Base-by-base conservation (phyloP, 2,888 invertebrate species). In the Stenolophus ochropezus region DNA sequence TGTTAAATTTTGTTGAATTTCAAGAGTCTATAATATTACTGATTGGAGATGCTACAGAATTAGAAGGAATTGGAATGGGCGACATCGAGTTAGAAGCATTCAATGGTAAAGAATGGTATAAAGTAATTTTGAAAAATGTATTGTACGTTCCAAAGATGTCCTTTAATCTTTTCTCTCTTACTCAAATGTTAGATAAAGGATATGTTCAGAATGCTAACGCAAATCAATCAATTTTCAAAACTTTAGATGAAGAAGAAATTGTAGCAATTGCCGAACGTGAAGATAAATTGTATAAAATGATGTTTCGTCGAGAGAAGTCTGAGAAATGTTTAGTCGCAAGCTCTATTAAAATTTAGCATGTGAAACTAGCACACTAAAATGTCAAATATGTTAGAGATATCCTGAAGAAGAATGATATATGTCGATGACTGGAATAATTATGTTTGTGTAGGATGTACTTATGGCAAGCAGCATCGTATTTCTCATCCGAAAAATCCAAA, bases 161-260 rank as follows among this genome's bases (percentile, higher is more conserved):
- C 4, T 83, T 83, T 61, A 86, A 86, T 73, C 58, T 86, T 49
- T 86, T 86, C 23, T 86, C 85, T 58, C 85, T 85, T 2, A 81
- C 83, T 5, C 79, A 83, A 82, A 83, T 84, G 16, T 42, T 86
- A 1, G 86, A 86, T 73, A 85, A 85, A 83, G 84, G 85, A 11
- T 86, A 84, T 77, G 75, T 73, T 1, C 84, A 85, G 25, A 83
- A 61, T 23, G 84, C 84, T 2, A 74, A 83, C 77, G 81, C 84
- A 27, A 18, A 49, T 4, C 6, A 5, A 16, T 49, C 49, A n/a
- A 4, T 16, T 49, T 85, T 0, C 85, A 85, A 56, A 85, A 85
- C 75, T 86, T 85, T 56, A 75, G 85, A 5, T 21, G 85, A 20
- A 84, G 74, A 1, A 85, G 86, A 77, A 84, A 86, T 4, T n/a